Conservation (phyloP, 2,888 invertebrate genomes). For the Lasioglossum pauxillum region DNA sequence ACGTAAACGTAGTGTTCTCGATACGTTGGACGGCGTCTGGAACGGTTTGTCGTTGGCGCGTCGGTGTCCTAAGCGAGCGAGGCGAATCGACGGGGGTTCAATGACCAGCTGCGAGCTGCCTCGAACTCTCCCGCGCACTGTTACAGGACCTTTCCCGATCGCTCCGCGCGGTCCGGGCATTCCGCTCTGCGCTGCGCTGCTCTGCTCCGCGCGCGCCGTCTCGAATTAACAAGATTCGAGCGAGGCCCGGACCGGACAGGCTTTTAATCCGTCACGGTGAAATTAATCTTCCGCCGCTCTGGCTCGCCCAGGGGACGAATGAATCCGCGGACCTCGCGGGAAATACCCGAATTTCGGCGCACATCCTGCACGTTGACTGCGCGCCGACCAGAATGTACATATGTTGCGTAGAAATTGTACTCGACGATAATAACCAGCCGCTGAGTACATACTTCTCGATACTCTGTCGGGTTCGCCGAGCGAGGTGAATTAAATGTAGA, state of each 20-base stretch:
- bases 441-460: background rate
- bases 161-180: background rate
- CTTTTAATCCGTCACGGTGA: conserved; percentile 12
- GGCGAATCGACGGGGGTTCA: background rate
- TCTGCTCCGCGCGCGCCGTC: background rate
- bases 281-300: conserved; percentile 10
- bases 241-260: background rate
- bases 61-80: background rate
- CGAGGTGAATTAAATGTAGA: background rate
- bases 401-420: background rate
- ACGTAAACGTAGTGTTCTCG: background rate
- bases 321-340: background rate
- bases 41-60: background rate
- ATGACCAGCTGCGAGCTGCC: conserved; percentile 8
- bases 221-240: conserved; percentile 6
- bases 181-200: background rate
- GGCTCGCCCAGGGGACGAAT: background rate
- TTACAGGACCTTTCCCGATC: background rate
- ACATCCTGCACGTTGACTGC: background rate
- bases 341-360: conserved; percentile 13
- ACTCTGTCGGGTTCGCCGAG: background rate
- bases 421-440: background rate
- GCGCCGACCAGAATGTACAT: background rate
- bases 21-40: background rate
- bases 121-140: background rate